Conservation (phyloP, 2,113 vertebrate species). For the Gavialis gangeticus region DNA sequence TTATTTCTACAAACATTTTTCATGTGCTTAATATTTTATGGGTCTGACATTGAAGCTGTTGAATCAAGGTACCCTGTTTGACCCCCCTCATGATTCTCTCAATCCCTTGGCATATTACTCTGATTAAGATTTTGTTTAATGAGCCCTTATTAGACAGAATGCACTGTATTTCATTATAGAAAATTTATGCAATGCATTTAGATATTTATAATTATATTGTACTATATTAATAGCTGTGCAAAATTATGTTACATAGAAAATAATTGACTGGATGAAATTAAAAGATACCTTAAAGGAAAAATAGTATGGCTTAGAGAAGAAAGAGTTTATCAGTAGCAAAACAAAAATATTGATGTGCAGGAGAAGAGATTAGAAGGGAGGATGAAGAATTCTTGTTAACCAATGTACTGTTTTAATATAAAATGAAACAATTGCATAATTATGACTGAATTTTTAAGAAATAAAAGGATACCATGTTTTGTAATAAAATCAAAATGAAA, state of each 20-base stretch:
- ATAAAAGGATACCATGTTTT: not conserved
- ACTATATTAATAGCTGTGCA: conserved; percentile 4
- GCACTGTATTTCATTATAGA: not conserved
- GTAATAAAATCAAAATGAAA: not conserved
- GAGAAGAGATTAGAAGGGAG: conserved; percentile 21
- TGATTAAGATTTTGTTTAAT: not conserved
- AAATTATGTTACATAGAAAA: conserved; percentile 17
- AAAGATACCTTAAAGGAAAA: conserved; percentile 4
- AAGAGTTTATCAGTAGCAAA: conserved; percentile 2
- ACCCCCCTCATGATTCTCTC: not conserved
- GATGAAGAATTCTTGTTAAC: conserved; percentile 10
- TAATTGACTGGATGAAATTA: conserved; percentile 8
- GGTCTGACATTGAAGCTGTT: not conserved
- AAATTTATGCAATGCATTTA: not conserved
- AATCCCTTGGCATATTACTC: not conserved
- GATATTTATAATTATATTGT: not conserved
- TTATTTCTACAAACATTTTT: not conserved
- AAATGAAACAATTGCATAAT: conserved; percentile 25
- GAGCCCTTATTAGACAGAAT: not conserved
- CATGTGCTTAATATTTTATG: not conserved
- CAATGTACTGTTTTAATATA: not conserved
- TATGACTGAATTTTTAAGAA: conserved; percentile 11
- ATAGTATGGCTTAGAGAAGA: not conserved
- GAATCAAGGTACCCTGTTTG: not conserved
- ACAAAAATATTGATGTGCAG: conserved; percentile 37